phyloP scores from a whole-genome alignment of 2,113 vertebrate genomes.

The Cavia aperea region DNA sequence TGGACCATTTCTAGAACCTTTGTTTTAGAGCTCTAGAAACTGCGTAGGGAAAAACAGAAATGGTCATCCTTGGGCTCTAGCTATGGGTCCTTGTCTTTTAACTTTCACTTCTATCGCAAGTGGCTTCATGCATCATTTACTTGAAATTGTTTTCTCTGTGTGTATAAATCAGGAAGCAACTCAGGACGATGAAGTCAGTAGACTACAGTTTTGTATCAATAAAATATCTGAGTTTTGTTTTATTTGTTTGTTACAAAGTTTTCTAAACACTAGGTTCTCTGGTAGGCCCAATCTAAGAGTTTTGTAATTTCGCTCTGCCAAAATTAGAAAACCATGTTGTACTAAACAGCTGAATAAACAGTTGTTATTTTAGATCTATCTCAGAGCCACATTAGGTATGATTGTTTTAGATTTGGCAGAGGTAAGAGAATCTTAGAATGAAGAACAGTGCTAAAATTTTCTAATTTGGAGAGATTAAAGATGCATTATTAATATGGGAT shows the following conservation, averaged over 20 bases:
- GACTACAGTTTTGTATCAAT: background rate
- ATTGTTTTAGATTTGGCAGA: background rate
- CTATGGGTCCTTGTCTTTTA: background rate
- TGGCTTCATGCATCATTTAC: background rate
- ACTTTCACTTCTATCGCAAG: background rate
- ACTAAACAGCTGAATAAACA: background rate
- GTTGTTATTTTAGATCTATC: background rate
- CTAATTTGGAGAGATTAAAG: constrained; percentile 24
- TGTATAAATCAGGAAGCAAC: background rate
- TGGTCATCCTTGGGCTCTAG: background rate
- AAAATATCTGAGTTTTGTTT: background rate
- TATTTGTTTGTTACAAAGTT: background rate
- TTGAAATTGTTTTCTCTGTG: background rate
- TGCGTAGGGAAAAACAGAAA: background rate
- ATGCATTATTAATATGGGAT: constrained; percentile 8
- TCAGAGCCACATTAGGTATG: background rate
- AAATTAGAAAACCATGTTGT: background rate
- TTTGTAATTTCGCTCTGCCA: background rate
- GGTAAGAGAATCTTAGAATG: background rate
- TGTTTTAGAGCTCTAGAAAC: background rate
- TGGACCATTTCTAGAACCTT: background rate
- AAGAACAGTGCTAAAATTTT: constrained; percentile 26
- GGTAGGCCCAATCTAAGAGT: background rate
- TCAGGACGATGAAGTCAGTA: background rate
- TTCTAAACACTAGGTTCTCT: background rate